Evolutionary conservation across 2,113 vertebrate genomes (phyloP), one percentile per base, ranked within the genome.

Genomic region (Labeo rohita): DNA sequence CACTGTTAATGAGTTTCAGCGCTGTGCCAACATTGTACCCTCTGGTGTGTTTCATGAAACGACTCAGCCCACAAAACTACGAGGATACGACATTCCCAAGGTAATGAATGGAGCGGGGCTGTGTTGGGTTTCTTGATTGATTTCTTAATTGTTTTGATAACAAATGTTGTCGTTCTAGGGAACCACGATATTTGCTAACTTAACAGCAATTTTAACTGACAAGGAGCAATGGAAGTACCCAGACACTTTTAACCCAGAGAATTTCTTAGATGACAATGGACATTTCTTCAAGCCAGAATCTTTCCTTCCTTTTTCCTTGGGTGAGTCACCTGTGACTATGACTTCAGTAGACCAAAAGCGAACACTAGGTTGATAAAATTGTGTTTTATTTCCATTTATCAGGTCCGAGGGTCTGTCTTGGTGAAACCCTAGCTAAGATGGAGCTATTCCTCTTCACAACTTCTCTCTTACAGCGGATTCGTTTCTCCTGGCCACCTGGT

Each of bases 381-480:
- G 52, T 80, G 23, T 50, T 65, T 52, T 76, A 28, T 77, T 23
- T 54, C 6, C 3, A 75, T 73, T 16, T 16, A 43, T 54, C 79
- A 96, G 95, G 95, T 87, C 95, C 93, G 21, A 92, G 94, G 3
- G 23, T 43, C 6, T 96, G 96, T 91, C 93, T 89, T 2, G 95
- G 96, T 0, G 94, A 96, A 85, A 5, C 88, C 56, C 50, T 96
- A 82, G 96, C 94, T 0, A 94, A 86, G 16, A 12, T 91, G 0
- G 95, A 96, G 82, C 89, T 96, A 68, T 96, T 96, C 80, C 89
- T 96, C 84, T 94, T 95, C 91, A 93, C 96, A 89, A 92, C 91
- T 0, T 61, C 86, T 47, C 89, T 95, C 47, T 36, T 95, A 13
- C 95, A 96, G 91, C 92, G 90, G 12, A 94, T 95, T 85, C 92